phyloP scores from a whole-genome alignment of 2,113 vertebrate species.

The Murina feae region DNA sequence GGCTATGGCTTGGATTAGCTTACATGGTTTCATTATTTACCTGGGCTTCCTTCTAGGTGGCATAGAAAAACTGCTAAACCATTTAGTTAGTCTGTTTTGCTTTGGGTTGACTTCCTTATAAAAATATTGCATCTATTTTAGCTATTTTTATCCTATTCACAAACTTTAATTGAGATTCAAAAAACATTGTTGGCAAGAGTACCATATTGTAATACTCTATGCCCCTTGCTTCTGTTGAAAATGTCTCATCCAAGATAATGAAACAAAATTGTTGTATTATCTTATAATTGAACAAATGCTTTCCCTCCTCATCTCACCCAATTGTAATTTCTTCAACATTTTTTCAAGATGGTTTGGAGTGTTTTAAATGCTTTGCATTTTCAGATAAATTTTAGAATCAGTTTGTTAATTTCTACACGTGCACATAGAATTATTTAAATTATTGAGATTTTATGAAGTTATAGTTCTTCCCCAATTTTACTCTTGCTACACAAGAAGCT shows the following conservation, averaged over 20 bases:
- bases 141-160: background rate
- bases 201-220: background rate
- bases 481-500: background rate
- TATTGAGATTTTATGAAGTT: background rate
- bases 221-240: background rate
- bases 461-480: background rate
- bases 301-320: background rate
- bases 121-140: background rate
- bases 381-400: background rate
- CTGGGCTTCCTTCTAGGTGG: background rate
- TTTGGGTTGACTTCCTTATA: background rate
- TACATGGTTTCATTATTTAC: background rate
- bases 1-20: background rate
- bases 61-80: background rate
- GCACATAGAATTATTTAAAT: background rate
- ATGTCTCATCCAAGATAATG: background rate
- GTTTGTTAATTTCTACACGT: background rate
- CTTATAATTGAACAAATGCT: background rate
- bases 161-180: background rate
- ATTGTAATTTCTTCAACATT: background rate
- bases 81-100: background rate
- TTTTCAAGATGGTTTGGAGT: background rate
- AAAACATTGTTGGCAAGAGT: background rate
- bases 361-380: background rate
- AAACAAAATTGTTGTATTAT: background rate